Conservation (phyloP, 23 tunicate species). For the Clavelina lepadiformis region DNA sequence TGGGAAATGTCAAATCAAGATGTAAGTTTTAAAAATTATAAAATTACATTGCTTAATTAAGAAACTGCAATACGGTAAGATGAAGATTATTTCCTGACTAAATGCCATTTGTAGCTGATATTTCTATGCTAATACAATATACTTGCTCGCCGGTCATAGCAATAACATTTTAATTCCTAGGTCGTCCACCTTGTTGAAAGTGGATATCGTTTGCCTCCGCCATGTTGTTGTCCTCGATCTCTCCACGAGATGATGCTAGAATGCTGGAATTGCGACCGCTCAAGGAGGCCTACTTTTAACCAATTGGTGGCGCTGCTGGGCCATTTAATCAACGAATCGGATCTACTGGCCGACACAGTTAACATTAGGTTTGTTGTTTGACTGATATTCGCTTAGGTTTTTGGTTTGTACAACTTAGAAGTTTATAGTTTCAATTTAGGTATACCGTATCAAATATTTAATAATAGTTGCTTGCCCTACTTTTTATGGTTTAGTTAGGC, state of each 20-base stretch:
- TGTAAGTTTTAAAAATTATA: conserved; percentile 31
- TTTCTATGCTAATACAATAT: background rate
- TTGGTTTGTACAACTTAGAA: no score
- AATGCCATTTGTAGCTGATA: background rate
- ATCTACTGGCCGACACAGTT: conserved; percentile 31
- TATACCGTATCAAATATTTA: no score
- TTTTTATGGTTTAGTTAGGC: no score
- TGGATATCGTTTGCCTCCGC: conserved; percentile 95
- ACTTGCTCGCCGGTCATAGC: background rate
- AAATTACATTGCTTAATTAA: background rate
- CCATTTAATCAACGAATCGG: conserved; percentile 28
- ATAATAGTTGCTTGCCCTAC: no score
- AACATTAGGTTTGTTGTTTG: conserved; percentile 55
- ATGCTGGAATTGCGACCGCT: conserved; percentile 90
- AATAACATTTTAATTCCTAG: no score
- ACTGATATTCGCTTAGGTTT: no score
- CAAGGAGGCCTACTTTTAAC: conserved; percentile 72
- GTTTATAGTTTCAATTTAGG: no score
- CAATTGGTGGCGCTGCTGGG: conserved; percentile 58
- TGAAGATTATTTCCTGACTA: background rate
- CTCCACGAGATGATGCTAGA: conserved; percentile 88
- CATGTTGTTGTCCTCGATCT: conserved; percentile 70
- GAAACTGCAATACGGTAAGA: no score
- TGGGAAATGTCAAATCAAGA: conserved; percentile 98
- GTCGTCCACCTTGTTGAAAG: conserved; percentile 86